Conservation (phyloP, 1,140 invertebrate genomes). For the Tenebrio molitor region DNA sequence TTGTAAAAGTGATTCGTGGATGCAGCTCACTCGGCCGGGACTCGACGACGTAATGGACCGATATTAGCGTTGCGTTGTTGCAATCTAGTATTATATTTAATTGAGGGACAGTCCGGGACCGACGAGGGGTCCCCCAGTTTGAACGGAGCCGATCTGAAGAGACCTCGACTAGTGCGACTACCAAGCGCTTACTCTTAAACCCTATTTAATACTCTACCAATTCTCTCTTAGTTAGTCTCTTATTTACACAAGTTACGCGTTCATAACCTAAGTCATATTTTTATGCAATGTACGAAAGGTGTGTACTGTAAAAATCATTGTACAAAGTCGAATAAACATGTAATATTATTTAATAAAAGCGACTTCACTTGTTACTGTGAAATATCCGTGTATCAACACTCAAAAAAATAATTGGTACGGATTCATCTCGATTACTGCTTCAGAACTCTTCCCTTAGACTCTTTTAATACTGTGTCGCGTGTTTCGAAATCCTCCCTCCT, state of each 20-base stretch:
- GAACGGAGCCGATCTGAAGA: not conserved
- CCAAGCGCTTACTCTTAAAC: not conserved
- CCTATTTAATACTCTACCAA: slow-evolving; percentile 20
- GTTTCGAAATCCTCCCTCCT: too few relatives aligned
- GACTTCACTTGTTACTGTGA: not conserved
- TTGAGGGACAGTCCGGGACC: not conserved
- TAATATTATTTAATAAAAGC: slow-evolving; percentile 36
- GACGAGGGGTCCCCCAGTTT: not conserved
- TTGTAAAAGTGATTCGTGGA: slow-evolving; percentile 18
- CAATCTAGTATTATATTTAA: not conserved
- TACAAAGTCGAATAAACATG: slow-evolving; percentile 46
- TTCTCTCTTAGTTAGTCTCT: slow-evolving; percentile 1
- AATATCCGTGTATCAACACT: too few relatives aligned
- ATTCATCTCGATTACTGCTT: too few relatives aligned
- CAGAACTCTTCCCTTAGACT: too few relatives aligned
- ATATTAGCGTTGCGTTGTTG: not conserved
- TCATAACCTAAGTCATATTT: slow-evolving; percentile 49
- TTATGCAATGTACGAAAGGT: slow-evolving; percentile 35
- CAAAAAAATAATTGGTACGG: too few relatives aligned
- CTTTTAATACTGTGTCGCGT: too few relatives aligned
- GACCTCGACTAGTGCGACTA: slow-evolving; percentile 10
- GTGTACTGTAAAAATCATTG: slow-evolving; percentile 34
- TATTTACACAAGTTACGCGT: not conserved
- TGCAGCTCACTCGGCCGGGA: not conserved
- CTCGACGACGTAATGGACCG: too few relatives aligned